Conservation (phyloP, 2,888 invertebrate genomes). For the Neoitamus cyanurus region DNA sequence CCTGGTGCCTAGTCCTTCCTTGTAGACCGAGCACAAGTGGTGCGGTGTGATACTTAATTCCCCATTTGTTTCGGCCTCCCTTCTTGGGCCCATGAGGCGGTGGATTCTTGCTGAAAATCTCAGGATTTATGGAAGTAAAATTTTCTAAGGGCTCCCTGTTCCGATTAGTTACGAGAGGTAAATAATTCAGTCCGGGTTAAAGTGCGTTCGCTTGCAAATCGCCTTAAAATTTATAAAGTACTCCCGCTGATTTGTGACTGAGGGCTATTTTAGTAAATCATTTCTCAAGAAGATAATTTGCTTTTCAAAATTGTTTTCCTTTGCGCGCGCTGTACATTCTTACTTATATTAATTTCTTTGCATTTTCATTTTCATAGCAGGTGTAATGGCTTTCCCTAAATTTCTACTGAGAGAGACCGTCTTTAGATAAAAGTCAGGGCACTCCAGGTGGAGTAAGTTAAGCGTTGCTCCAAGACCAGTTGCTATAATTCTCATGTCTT, state of each 20-base stretch:
- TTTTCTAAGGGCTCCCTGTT: not conserved
- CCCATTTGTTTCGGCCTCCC: slow-evolving; percentile 18
- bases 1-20: not conserved
- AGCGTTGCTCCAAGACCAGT: no score
- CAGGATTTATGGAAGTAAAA: slow-evolving; percentile 5
- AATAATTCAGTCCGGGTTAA: not conserved
- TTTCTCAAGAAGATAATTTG: not conserved
- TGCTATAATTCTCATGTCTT: no score
- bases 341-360: not conserved
- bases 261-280: not conserved
- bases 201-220: not conserved
- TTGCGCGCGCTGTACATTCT: not conserved
- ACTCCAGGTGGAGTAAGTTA: no score
- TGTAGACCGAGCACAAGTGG: not conserved
- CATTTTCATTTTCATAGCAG: not conserved
- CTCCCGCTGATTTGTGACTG: not conserved
- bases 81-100: not conserved
- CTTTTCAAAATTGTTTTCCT: not conserved
- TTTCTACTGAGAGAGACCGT: not conserved
- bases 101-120: not conserved
- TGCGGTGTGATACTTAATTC: slow-evolving; percentile 4
- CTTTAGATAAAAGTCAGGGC: not conserved
- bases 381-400: not conserved
- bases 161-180: not conserved
- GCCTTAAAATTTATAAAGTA: not conserved